phyloP scores from a whole-genome alignment of 2,113 vertebrate genomes.

The Cryptomyrus ogoouensis region DNA sequence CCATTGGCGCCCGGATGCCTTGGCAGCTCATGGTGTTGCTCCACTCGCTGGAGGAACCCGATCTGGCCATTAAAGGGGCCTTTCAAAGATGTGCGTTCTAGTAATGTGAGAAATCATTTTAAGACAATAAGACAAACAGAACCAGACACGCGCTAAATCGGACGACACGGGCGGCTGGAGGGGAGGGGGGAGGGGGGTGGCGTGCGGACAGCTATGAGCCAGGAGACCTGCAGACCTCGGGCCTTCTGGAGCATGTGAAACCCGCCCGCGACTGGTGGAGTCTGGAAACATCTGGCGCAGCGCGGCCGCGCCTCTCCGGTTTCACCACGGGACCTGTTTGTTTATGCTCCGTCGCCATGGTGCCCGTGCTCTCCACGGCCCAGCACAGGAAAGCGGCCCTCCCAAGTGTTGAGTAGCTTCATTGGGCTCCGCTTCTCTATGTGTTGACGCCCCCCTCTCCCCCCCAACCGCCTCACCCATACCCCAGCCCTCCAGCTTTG shows the following conservation, averaged over 20 bases:
- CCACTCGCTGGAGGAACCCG: not conserved
- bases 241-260: conserved; percentile 12
- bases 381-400: conserved; percentile 14
- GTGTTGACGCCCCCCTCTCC: not conserved
- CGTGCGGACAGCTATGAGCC: not conserved
- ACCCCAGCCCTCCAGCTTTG: not conserved
- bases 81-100: conserved; percentile 19
- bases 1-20: not conserved
- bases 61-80: conserved; percentile 17
- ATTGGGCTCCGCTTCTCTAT: not conserved
- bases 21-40: not conserved
- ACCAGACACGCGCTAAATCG: conserved; percentile 17
- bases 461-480: not conserved
- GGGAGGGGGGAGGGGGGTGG: not conserved
- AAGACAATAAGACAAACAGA: conserved; percentile 29
- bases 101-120: conserved; percentile 25
- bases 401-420: not conserved
- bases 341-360: conserved; percentile 5
- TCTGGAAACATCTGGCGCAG: conserved; percentile 13
- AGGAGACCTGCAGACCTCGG: not conserved
- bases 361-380: not conserved
- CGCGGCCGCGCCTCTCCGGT: not conserved
- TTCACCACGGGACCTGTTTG: not conserved
- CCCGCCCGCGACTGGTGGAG: not conserved
- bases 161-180: not conserved